Conservation (phyloP, 2,113 vertebrate species). For the Porphyrio hochstetteri region DNA sequence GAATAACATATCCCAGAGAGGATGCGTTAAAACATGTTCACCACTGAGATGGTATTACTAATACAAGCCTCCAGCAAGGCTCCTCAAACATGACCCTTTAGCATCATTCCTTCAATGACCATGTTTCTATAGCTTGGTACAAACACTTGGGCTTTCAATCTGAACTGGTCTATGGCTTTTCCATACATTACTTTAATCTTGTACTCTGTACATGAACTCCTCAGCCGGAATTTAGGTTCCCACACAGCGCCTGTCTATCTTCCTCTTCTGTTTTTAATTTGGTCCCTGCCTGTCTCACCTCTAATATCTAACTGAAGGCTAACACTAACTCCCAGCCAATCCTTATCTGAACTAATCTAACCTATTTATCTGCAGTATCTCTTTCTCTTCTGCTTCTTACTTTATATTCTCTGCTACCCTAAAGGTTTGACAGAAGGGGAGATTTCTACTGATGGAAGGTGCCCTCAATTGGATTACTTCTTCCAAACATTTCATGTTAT, state of each 20-base stretch:
- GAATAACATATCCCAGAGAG: background rate
- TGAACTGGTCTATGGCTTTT: background rate
- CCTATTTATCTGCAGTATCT: background rate
- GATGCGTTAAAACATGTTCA: background rate
- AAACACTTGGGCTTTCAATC: background rate
- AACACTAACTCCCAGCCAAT: background rate
- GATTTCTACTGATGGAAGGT: background rate
- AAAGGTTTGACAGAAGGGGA: background rate
- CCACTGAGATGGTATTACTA: background rate
- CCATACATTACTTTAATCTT: background rate
- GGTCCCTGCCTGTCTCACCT: background rate
- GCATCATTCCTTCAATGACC: background rate
- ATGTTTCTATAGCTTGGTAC: background rate
- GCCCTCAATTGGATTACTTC: background rate
- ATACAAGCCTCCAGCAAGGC: background rate
- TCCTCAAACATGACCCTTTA: background rate
- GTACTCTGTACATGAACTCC: background rate
- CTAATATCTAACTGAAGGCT: background rate
- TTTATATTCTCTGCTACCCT: background rate
- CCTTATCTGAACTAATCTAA: constrained; percentile 8
- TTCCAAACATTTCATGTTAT: background rate
- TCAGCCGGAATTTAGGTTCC: background rate
- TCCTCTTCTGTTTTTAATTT: background rate
- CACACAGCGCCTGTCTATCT: background rate
- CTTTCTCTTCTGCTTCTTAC: background rate